These are phyloP conservation scores for Toxotes chatareus DNA, from an alignment of 2,113 vertebrate species.

Conservation along the genomic window DNA sequence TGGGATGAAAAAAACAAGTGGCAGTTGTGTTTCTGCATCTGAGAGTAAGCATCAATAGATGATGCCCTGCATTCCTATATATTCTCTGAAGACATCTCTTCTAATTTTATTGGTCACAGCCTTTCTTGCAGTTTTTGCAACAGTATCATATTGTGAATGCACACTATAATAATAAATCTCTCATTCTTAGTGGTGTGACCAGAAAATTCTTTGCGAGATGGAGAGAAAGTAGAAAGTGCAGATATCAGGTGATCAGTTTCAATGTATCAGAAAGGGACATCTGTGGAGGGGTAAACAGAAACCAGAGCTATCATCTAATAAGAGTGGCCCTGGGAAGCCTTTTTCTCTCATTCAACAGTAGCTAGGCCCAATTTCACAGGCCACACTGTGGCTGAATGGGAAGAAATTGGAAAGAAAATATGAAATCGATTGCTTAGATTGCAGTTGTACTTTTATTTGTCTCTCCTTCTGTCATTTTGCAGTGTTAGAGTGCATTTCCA, in stretches of 20 bases:
- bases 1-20: not conserved
- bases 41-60: conserved; percentile 13
- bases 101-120: conserved; percentile 39
- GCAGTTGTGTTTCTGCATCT: conserved; percentile 9
- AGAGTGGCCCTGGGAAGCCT: conserved; percentile 76
- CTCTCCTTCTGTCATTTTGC: conserved; percentile 84
- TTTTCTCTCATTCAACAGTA: conserved; percentile 84
- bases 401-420: conserved; percentile 90
- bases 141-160: conserved; percentile 46
- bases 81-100: conserved; percentile 20
- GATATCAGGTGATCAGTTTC: conserved; percentile 79
- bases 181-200: conserved; percentile 66
- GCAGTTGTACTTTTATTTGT: conserved; percentile 90
- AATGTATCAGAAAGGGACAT: conserved; percentile 74
- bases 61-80: conserved; percentile 37
- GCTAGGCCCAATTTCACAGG: conserved; percentile 91
- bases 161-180: conserved; percentile 49
- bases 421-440: conserved; percentile 90
- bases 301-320: conserved; percentile 82
- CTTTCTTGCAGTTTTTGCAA: conserved; percentile 32
- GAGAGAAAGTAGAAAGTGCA: conserved; percentile 58
- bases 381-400: conserved; percentile 77
- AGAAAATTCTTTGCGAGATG: conserved; percentile 42
- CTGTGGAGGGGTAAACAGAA: conserved; percentile 81
- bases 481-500: conserved; percentile 80